Evolutionary conservation across 35 echinoderm and acorn worm species (phyloP), one percentile per base, ranked within the genome.

Genomic region (Hemicentrotus pulcherrimus): DNA sequence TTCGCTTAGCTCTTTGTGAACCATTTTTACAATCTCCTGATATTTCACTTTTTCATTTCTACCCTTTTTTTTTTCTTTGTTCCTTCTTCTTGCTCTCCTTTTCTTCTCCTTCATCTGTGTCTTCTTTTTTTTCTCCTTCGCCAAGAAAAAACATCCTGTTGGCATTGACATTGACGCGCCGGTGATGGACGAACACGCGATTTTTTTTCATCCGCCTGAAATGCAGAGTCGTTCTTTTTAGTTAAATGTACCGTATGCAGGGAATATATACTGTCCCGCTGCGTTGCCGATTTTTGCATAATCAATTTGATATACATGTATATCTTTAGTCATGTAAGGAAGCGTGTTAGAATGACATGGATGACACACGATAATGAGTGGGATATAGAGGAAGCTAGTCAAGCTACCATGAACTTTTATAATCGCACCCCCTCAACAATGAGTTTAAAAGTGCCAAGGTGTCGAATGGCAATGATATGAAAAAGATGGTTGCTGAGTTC

Each of bases 181-280:
- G 65, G 65, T 78, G 15, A 78, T 78, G 65, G 65, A 2, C 65
- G 65, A 28, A 78, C 65, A 18, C 24, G 28, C 65, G 65, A 78
- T 4, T 7, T 28, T 22, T 11, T 16, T 55, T 78, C 0, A 1
- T 28, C 19, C 65, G 65, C 24, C 65, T 78, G 65, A 78, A 78
- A 78, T 78, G 65, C 65, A 78, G n/a, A 78, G 65, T 78, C n/a
- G 19, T n/a, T 78, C 65, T 78, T n/a, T 78, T 78, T 78, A 78
- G 65, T 78, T 78, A 19, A 78, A 78, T 78, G 22, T n/a, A 78
- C 15, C 65, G 65, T 78, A n/a, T 30, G 28, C 2, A 8, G 65
- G 4, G 19, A 22, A 28, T 4, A 78, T 4, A 78, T 78, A 7
- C 65, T 78, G n/a, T 78, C 65, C 50, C 22, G 65, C 65, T 24